phyloP scores from a whole-genome alignment of 2,888 invertebrate species.

The Eupithecia tripunctaria region DNA sequence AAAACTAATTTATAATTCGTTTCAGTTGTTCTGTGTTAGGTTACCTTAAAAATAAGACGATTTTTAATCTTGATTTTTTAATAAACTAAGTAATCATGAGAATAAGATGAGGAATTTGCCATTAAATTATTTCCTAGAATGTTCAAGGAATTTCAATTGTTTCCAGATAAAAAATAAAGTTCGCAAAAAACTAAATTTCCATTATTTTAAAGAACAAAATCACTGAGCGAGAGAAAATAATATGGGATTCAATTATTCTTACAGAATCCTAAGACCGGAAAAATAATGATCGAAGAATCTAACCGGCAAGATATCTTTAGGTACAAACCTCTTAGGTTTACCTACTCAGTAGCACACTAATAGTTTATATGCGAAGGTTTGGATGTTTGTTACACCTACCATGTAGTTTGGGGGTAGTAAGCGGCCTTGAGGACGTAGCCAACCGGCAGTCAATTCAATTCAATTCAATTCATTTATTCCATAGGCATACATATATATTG shows the following conservation, averaged over 20 bases:
- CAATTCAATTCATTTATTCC: too few species aligned
- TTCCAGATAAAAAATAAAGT: neutral
- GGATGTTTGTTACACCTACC: neutral
- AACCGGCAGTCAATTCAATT: too few species aligned
- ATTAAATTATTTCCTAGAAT: neutral
- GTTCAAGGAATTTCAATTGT: neutral
- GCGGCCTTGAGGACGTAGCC: too few species aligned
- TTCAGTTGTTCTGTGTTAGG: too few species aligned
- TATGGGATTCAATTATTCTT: constrained; percentile 14
- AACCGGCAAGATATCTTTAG: neutral
- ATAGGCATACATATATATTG: too few species aligned
- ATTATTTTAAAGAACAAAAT: constrained; percentile 1
- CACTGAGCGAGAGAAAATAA: constrained; percentile 8
- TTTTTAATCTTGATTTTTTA: too few species aligned
- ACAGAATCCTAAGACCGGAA: constrained; percentile 25
- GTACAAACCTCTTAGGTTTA: neutral
- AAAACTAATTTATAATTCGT: too few species aligned
- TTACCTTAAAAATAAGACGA: too few species aligned
- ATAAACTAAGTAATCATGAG: neutral
- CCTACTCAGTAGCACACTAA: neutral
- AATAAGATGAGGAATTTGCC: neutral
- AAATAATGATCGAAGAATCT: constrained; percentile 28
- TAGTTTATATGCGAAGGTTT: neutral
- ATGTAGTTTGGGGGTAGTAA: too few species aligned
- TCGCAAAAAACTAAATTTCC: neutral